phyloP scores from a whole-genome alignment of 2,113 vertebrate genomes.

The Panurus biarmicus region DNA sequence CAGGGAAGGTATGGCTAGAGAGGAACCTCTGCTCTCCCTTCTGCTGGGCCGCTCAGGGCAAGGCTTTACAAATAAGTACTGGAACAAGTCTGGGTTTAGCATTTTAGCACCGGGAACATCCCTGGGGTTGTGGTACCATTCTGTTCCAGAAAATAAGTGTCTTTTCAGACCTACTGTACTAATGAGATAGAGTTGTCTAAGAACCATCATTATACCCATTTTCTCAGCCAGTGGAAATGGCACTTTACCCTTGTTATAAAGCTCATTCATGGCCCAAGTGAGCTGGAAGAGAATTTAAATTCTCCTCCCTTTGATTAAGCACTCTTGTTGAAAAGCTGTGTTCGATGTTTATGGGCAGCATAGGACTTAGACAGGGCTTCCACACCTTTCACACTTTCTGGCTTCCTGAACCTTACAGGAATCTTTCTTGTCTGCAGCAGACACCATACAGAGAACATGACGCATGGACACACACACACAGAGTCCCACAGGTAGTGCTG shows the following conservation, averaged over 20 bases:
- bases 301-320: background rate
- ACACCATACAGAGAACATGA: background rate
- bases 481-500: background rate
- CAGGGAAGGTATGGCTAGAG: background rate
- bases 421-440: background rate
- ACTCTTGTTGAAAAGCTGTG: background rate
- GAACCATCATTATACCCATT: background rate
- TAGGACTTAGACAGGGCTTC: background rate
- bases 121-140: background rate
- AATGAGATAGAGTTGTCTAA: background rate
- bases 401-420: background rate
- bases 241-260: background rate
- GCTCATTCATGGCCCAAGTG: background rate
- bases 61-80: background rate
- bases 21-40: background rate
- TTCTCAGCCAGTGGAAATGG: background rate
- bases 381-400: background rate
- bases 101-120: background rate
- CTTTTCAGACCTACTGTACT: background rate
- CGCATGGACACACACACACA: background rate
- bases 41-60: rapidly evolving
- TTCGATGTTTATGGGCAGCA: background rate
- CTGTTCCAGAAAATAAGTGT: background rate
- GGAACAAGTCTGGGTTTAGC: background rate
- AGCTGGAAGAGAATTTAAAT: background rate